Percentiles rank a stretch among this genome's conserved stretches.
Conservation (phyloP, 2,113 vertebrate species). For the Empidonax traillii region DNA sequence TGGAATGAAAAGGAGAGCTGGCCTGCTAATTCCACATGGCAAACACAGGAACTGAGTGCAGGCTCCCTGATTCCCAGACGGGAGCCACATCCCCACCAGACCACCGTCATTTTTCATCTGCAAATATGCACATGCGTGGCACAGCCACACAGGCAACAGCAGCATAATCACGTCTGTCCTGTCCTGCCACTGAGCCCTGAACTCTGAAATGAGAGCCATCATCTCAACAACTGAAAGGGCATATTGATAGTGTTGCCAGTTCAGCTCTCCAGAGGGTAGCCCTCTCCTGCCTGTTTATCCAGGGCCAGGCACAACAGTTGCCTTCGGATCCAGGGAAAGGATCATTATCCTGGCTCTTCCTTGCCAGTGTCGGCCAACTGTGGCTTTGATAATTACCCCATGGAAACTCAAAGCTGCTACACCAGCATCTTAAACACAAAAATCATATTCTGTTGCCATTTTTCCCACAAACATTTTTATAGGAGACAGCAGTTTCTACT, state of each 20-base stretch:
- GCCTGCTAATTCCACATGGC: not conserved
- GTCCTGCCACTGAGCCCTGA: not conserved
- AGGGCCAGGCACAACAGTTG: not conserved
- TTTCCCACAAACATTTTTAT: not conserved
- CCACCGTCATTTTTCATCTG: not conserved
- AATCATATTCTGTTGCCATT: not conserved
- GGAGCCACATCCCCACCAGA: not conserved
- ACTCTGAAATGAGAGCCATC: not conserved
- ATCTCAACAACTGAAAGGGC: not conserved
- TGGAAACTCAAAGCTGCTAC: not conserved
- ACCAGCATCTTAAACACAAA: constrained; percentile 1
- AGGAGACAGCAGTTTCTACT: constrained; percentile 32
- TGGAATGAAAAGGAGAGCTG: not conserved
- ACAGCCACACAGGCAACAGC: not conserved
- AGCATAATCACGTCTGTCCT: not conserved
- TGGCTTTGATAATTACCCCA: not conserved
- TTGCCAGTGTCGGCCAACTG: not conserved
- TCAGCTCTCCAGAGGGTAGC: not conserved
- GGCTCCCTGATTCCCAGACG: not conserved
- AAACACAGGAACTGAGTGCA: not conserved
- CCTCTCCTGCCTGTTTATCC: not conserved
- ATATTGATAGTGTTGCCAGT: not conserved
- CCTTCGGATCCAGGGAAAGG: not conserved
- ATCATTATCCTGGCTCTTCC: not conserved
- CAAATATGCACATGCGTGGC: not conserved